Conservation (phyloP, 2,797 vertebrate species). For the Cottoperca gobio region DNA sequence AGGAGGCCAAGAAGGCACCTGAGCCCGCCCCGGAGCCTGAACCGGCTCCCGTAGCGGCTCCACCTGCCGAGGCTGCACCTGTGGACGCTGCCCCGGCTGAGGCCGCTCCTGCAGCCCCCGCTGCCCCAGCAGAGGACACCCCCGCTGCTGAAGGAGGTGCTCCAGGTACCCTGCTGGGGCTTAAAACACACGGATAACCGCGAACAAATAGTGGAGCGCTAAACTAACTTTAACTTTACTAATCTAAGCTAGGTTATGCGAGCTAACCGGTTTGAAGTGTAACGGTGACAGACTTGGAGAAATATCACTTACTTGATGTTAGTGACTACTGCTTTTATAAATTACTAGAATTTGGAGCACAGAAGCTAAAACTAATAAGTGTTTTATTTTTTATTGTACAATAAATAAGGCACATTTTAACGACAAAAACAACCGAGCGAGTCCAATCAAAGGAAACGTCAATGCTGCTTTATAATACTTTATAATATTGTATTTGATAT, state of each 20-base stretch:
- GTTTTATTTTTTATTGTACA: too few species aligned
- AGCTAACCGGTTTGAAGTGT: not conserved
- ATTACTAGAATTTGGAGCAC: not conserved
- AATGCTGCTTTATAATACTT: constrained; percentile 71
- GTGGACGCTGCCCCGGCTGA: constrained; percentile 44
- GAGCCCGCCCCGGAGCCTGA: constrained; percentile 48
- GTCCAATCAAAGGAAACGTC: too few species aligned
- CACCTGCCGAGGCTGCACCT: constrained; percentile 26
- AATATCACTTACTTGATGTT: not conserved
- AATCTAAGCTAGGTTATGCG: too few species aligned
- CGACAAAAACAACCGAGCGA: too few species aligned
- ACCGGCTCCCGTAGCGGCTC: constrained; percentile 41
- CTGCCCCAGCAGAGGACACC: constrained; percentile 40
- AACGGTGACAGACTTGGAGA: not conserved
- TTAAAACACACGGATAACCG: not conserved
- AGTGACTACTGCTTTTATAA: not conserved
- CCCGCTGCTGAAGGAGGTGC: constrained; percentile 49
- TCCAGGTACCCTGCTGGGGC: constrained; percentile 49
- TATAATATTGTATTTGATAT: constrained; percentile 58
- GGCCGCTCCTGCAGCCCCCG: constrained; percentile 35
- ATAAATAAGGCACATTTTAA: too few species aligned
- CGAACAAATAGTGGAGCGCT: not conserved
- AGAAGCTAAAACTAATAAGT: not conserved
- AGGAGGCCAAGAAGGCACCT: constrained; percentile 64
- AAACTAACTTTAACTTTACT: not conserved